Evolutionary conservation across 2,113 vertebrate genomes (phyloP).

Genomic region (Centropus bengalensis): DNA sequence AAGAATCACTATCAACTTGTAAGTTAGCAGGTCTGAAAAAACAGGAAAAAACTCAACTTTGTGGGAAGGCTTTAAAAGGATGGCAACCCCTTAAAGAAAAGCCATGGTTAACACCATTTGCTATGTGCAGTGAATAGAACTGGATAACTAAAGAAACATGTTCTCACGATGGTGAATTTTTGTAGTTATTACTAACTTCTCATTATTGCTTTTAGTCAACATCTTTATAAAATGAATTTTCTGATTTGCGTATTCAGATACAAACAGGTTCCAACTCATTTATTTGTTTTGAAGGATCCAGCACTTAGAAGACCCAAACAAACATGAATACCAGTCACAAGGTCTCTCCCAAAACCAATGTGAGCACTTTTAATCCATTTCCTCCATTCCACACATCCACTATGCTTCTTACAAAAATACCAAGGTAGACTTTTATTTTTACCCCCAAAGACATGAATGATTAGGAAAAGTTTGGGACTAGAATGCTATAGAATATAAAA

Average conservation of each 20-base stretch:
- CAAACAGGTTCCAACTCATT: not conserved
- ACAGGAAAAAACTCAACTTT: not conserved
- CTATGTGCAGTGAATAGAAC: not conserved
- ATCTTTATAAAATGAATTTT: not conserved
- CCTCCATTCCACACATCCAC: not conserved
- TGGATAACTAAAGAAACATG: not conserved
- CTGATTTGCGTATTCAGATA: not conserved
- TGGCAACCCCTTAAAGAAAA: not conserved
- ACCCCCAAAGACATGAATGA: not conserved
- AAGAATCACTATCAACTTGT: slow-evolving; percentile 28
- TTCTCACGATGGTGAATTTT: not conserved
- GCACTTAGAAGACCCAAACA: not conserved
- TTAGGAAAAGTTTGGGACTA: not conserved
- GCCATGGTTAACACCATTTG: not conserved
- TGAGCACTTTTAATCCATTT: not conserved
- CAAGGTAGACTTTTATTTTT: not conserved
- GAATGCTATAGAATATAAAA: not conserved
- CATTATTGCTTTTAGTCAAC: not conserved
- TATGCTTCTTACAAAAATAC: not conserved
- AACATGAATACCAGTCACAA: not conserved
- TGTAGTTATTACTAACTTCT: not conserved
- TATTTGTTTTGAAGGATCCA: not conserved
- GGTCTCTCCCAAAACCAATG: not conserved
- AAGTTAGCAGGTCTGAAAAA: slow-evolving; percentile 54
- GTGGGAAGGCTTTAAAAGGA: not conserved